phyloP scores from a whole-genome alignment of 2,888 invertebrate genomes.

The Spilarctia lutea region DNA sequence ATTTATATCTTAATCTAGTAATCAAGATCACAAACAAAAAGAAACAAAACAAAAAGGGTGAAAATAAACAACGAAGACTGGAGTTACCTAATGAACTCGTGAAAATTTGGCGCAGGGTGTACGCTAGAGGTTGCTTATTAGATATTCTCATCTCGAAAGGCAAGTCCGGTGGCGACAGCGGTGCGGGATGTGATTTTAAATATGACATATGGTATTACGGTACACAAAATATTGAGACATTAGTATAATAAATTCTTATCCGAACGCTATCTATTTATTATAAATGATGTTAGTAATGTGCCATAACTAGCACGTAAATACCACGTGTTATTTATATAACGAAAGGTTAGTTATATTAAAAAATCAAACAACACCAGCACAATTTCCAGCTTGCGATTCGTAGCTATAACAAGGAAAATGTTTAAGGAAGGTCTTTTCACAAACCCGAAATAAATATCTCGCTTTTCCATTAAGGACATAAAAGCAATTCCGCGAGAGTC shows the following conservation, averaged over 20 bases:
- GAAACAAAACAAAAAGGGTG: conserved; percentile 64
- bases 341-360: conserved; percentile 49
- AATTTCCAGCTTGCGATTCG: conserved; percentile 65
- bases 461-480: conserved; percentile 85
- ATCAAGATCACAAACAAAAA: conserved; percentile 65
- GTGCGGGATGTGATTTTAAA: conserved; percentile 60
- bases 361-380: conserved; percentile 63
- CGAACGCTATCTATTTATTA: neutral
- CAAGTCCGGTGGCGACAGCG: conserved; percentile 61
- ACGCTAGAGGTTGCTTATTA: conserved; percentile 73
- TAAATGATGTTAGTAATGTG: neutral
- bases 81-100: conserved; percentile 78
- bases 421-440: conserved; percentile 71
- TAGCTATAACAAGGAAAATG: conserved; percentile 73
- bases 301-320: conserved; percentile 11
- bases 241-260: neutral
- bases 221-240: conserved; percentile 27
- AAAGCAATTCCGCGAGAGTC: conserved; percentile 84
- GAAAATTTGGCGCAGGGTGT: conserved; percentile 72
- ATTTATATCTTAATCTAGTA: conserved; percentile 47
- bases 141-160: conserved; percentile 72
- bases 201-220: conserved; percentile 49
- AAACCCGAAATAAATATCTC: conserved; percentile 83
- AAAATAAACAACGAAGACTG: conserved; percentile 74
- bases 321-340: conserved; percentile 1